These are phyloP conservation scores for Cylloceria caligata DNA, from an alignment of 2,888 invertebrate genomes.

Conservation along the genomic window DNA sequence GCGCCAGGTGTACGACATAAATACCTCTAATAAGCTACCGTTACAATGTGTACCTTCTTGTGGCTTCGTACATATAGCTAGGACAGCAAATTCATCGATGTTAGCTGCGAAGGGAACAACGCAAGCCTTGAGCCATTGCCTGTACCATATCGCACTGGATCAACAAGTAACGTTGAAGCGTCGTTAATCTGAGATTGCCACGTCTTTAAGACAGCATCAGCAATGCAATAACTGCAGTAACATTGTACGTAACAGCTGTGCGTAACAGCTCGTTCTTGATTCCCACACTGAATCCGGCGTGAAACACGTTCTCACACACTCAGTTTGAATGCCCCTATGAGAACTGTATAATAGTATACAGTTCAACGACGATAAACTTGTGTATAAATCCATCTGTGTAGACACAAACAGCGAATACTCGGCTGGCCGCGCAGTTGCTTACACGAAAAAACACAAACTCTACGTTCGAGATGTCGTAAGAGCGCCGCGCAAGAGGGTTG, in stretches of 20 bases:
- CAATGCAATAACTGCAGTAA: neutral
- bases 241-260: neutral
- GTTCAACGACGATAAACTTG: neutral
- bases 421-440: neutral
- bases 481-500: constrained; percentile 39
- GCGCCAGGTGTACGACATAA: constrained; percentile 18
- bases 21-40: constrained; percentile 17
- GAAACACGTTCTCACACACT: neutral
- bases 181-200: constrained; percentile 18
- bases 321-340: neutral
- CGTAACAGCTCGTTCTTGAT: neutral
- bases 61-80: constrained; percentile 16
- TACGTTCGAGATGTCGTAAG: constrained; percentile 7
- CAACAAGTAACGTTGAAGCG: constrained; percentile 42
- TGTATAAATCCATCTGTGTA: neutral
- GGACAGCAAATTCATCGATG: constrained; percentile 3
- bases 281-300: neutral
- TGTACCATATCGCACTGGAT: constrained; percentile 7
- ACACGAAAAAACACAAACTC: neutral
- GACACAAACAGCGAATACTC: neutral
- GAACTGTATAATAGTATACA: neutral
- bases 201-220: constrained; percentile 10
- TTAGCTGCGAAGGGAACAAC: neutral
- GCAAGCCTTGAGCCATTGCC: constrained; percentile 8
- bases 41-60: constrained; percentile 8